Evolutionary conservation across 2,797 vertebrate genomes (phyloP), one percentile per base, ranked within the genome.

Genomic region (Aulostomus chinensis): DNA sequence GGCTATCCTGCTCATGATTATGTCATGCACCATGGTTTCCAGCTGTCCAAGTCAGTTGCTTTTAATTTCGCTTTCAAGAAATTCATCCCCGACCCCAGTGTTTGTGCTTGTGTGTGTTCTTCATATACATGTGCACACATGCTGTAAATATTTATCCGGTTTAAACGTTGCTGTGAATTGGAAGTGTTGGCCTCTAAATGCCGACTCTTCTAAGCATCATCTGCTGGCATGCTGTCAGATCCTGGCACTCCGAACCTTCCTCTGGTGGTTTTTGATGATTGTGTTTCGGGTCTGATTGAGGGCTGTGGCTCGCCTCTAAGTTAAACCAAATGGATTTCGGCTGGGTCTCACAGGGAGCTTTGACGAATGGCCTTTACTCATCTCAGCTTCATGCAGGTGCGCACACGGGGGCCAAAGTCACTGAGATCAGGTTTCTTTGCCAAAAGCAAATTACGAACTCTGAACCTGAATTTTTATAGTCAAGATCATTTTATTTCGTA

Each of bases 261-360:
- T 25, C n/a, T n/a, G n/a, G n/a, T n/a, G n/a, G n/a, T n/a, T n/a
- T n/a, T 29, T 29, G 25, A 58, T 57, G 48, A 36, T 42, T 52
- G 49, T 42, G 59, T 67, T 69, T 73, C 36, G 35, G 35, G 39
- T 32, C 24, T 61, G 60, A 76, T 71, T 63, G 43, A 65, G 61
- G 10, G 1, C 39, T 43, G 52, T 2, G 1, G 47, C 62, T 45
- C 59, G 36, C 22, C 46, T 55, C 50, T 85, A 80, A 88, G 83
- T 78, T 43, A 41, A 86, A 85, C 75, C 84, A 87, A 88, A 88
- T 83, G 80, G 68, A 20, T 61, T 73, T 55, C 68, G 64, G 71
- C 42, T 22, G 60, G 65, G 70, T 60, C 46, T 24, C 59, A 34
- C 24, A 57, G 33, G 66, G 25, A 48, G 57, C 41, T 42, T 51